phyloP scores from a whole-genome alignment of 2,888 invertebrate species.

The Plagiodera versicolora region DNA sequence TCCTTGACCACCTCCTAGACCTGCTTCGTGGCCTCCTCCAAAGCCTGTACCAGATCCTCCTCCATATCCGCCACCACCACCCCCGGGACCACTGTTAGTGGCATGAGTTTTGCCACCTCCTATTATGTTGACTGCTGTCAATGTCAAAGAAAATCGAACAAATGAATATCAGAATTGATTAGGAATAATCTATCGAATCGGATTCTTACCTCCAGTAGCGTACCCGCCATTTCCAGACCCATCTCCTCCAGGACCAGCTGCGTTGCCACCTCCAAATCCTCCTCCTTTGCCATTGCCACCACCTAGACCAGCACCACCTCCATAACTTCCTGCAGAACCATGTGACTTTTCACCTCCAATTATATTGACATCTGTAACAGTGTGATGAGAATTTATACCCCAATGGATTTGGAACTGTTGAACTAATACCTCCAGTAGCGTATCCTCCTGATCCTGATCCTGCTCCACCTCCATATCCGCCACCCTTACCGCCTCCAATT shows the following conservation, averaged over 20 bases:
- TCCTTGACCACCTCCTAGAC: slow-evolving; percentile 13
- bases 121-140: too few species aligned
- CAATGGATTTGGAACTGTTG: too few species aligned
- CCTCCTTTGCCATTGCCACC: slow-evolving; percentile 4
- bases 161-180: too few species aligned
- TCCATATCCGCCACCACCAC: neutral
- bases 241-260: slow-evolving; percentile 7
- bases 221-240: too few species aligned
- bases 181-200: too few species aligned
- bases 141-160: too few species aligned
- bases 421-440: neutral
- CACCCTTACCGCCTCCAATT: neutral
- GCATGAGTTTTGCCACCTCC: too few species aligned
- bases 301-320: slow-evolving; percentile 19
- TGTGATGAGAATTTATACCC: too few species aligned
- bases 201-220: too few species aligned
- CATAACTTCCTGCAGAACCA: slow-evolving; percentile 14
- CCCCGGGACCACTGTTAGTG: too few species aligned
- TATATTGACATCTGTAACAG: neutral
- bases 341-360: neutral
- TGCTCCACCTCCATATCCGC: neutral
- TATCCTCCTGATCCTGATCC: neutral
- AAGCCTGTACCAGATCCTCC: slow-evolving; percentile 1
- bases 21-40: slow-evolving; percentile 18
- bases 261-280: neutral